phyloP scores from a whole-genome alignment of 2,888 invertebrate genomes.

The Mythimna lalbum region DNA sequence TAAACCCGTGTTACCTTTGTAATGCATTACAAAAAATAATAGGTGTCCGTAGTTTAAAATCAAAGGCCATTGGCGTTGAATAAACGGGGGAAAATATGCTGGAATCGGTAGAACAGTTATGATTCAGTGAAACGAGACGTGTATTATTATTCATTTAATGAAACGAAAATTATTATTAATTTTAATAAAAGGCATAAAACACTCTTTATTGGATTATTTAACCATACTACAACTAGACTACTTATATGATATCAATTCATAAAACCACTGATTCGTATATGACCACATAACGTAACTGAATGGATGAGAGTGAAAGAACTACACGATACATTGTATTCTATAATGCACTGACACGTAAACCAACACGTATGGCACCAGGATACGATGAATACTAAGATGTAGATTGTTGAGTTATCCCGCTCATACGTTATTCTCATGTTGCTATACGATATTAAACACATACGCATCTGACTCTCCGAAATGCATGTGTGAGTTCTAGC shows the following conservation, averaged over 20 bases:
- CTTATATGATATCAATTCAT: neutral
- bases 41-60: no score
- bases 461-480: slow-evolving; percentile 1
- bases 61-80: no score
- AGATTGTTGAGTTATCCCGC: slow-evolving; percentile 10
- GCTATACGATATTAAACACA: slow-evolving; percentile 8
- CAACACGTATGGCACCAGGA: slow-evolving; percentile 11
- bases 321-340: neutral
- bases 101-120: no score
- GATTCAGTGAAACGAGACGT: no score
- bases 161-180: no score
- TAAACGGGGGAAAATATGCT: no score
- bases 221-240: neutral
- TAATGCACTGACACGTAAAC: neutral
- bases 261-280: neutral
- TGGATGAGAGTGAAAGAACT: neutral
- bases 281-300: neutral
- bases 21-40: no score
- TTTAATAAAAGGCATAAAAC: no score
- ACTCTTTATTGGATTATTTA: neutral
- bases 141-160: no score
- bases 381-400: slow-evolving; percentile 15
- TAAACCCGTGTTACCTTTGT: no score
- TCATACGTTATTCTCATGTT: neutral
- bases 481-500: slow-evolving; percentile 4